Percentiles rank a stretch among this genome's conserved stretches.
These are phyloP conservation scores for Acrocera orbiculus DNA, from an alignment of 2,888 invertebrate genomes.

Conservation along the genomic window DNA sequence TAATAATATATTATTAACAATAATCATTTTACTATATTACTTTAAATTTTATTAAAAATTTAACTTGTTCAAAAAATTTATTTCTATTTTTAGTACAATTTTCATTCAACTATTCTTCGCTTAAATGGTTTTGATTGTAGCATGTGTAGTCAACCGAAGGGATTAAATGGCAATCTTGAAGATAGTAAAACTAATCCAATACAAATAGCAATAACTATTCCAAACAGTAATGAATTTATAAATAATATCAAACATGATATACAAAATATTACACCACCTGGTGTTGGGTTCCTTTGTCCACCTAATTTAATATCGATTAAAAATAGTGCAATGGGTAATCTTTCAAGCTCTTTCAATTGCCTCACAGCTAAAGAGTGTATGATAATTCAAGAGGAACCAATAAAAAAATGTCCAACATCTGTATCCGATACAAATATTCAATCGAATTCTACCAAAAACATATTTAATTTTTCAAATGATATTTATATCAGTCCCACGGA, in stretches of 20 bases:
- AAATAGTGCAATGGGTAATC: constrained; percentile 14
- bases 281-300: too few species aligned
- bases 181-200: too few species aligned
- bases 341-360: constrained; percentile 26
- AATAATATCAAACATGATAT: too few species aligned
- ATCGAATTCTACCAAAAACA: constrained; percentile 20
- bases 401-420: constrained; percentile 17
- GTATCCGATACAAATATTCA: constrained; percentile 26
- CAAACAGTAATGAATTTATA: too few species aligned
- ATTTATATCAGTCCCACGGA: constrained; percentile 18
- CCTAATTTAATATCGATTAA: too few species aligned
- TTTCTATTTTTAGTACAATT: constrained; percentile 29
- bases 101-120: constrained; percentile 39
- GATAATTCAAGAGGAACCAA: too few species aligned
- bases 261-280: too few species aligned
- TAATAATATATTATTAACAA: constrained; percentile 1
- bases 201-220: too few species aligned
- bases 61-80: not conserved
- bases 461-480: constrained; percentile 26
- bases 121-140: constrained; percentile 36
- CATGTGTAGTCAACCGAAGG: constrained; percentile 33
- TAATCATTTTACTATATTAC: constrained; percentile 4
- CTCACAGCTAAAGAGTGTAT: too few species aligned
- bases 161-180: too few species aligned
- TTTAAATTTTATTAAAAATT: constrained; percentile 2